Conservation (phyloP, 2,888 invertebrate species). For the Xestia ashworthii region DNA sequence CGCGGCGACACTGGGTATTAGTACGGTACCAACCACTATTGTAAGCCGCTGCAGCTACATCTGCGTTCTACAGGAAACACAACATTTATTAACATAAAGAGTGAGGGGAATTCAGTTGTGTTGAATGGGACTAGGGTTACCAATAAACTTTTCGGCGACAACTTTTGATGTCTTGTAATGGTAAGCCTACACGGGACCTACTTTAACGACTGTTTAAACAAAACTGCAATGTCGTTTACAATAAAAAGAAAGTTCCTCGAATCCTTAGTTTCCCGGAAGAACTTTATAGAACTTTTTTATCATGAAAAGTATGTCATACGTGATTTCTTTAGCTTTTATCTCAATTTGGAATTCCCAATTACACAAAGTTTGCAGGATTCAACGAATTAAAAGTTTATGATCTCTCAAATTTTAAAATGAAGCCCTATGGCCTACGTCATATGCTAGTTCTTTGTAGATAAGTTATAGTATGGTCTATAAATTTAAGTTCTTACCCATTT, state of each 20-base stretch:
- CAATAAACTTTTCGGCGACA: background rate
- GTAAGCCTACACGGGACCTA: background rate
- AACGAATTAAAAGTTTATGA: constrained; percentile 17
- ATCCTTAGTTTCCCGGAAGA: background rate
- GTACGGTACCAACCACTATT: constrained; percentile 85
- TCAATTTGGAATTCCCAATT: background rate
- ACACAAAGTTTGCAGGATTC: constrained; percentile 1
- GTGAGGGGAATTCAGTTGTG: background rate
- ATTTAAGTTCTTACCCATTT: background rate
- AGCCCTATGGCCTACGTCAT: background rate
- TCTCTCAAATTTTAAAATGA: background rate
- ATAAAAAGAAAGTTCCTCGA: background rate
- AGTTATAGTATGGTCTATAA: background rate
- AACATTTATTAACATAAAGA: constrained; percentile 1
- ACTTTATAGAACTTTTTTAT: background rate
- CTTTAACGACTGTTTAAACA: background rate
- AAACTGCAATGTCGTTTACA: background rate
- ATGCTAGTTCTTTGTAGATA: background rate
- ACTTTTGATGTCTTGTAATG: background rate
- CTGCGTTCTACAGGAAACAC: constrained; percentile 78
- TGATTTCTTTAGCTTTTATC: background rate
- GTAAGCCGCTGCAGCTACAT: constrained; percentile 82
- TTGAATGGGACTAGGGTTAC: background rate
- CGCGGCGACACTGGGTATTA: constrained; percentile 81
- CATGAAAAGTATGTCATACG: background rate